Conservation (phyloP, 2,797 vertebrate species). For the Acanthis flammea region DNA sequence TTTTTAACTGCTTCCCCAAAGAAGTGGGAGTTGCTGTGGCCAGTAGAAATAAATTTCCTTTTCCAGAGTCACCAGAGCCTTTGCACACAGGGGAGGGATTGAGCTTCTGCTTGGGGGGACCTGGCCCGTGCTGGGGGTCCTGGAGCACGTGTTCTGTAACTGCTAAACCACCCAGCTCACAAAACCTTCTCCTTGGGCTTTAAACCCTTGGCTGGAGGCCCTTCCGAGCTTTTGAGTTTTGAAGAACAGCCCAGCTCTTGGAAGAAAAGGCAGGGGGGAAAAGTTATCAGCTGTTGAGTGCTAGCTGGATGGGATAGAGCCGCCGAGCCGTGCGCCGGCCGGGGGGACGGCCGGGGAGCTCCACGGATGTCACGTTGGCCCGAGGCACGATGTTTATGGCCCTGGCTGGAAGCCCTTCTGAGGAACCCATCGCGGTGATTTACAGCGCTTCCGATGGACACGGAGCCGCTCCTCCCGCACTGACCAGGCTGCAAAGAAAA, state of each 20-base stretch:
- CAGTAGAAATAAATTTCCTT: neutral
- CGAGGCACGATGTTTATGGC: constrained; percentile 21
- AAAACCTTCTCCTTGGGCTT: neutral
- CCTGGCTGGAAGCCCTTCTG: constrained; percentile 37
- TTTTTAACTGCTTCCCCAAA: neutral
- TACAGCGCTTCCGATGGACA: neutral
- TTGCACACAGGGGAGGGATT: neutral
- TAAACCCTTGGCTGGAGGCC: constrained; percentile 7
- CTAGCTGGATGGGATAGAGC: neutral
- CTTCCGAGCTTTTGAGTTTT: neutral
- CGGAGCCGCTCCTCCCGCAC: neutral
- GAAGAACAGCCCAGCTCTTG: constrained; percentile 12
- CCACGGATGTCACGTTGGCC: neutral
- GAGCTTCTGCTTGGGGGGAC: neutral
- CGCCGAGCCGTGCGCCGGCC: neutral
- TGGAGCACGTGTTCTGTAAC: neutral
- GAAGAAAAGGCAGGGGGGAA: neutral
- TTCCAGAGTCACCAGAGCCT: neutral
- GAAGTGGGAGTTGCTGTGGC: neutral
- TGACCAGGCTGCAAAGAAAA: neutral
- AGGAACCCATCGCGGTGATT: constrained; percentile 20
- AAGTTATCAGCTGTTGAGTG: constrained; percentile 40
- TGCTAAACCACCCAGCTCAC: neutral
- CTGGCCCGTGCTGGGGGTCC: neutral
- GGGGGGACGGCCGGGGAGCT: neutral